Evolutionary conservation across 2,797 vertebrate species (phyloP).

Genomic region (Pangasius macronema): DNA sequence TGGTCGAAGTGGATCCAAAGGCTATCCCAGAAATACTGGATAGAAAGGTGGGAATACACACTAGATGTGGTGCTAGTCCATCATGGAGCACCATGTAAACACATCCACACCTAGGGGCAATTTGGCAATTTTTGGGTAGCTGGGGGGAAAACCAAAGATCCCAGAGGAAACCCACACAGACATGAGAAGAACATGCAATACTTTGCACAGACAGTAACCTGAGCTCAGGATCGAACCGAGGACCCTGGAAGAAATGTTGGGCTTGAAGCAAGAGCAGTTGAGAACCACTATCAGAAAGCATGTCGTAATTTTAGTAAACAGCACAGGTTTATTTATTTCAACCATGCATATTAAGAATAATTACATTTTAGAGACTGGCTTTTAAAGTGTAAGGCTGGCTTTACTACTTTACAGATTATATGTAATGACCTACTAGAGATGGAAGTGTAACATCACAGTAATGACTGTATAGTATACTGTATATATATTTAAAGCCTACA

Average conservation of each 20-base stretch:
- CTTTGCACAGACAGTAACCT: neutral
- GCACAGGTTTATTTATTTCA: neutral
- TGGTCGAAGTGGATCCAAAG: neutral
- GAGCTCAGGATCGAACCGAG: neutral
- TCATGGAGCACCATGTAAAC: neutral
- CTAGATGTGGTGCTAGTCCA: neutral
- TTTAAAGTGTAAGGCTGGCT: neutral
- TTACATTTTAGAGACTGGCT: neutral
- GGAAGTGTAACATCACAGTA: neutral
- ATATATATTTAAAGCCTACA: neutral
- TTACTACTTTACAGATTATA: neutral
- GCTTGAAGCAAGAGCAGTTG: neutral
- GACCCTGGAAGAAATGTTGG: neutral
- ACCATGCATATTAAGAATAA: neutral
- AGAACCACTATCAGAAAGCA: neutral
- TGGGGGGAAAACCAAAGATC: neutral
- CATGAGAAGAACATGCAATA: neutral
- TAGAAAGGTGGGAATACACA: neutral
- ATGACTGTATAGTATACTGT: neutral
- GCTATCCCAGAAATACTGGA: neutral
- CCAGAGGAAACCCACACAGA: constrained; percentile 1
- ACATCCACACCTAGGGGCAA: neutral
- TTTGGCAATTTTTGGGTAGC: neutral
- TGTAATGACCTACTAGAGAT: neutral
- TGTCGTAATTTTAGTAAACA: neutral